Percentiles rank a stretch among this genome's conserved stretches.
phyloP scores from a whole-genome alignment of 2,888 invertebrate genomes.

The Megalurothrips usitatus region DNA sequence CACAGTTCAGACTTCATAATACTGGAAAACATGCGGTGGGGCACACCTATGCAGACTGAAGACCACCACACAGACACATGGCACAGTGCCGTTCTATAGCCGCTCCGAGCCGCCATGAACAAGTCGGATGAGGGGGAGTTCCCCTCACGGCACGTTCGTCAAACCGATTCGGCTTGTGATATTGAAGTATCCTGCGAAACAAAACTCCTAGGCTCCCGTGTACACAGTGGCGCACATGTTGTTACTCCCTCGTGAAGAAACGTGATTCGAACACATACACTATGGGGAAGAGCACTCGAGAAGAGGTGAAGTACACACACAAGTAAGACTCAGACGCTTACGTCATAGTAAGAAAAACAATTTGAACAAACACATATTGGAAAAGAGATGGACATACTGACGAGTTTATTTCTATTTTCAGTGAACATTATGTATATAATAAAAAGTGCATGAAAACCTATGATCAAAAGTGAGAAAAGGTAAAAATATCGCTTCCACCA shows the following conservation, averaged over 20 bases:
- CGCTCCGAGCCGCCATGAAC: too few species aligned
- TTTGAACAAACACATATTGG: neutral
- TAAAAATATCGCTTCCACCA: conserved; percentile 12
- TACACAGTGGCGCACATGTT: too few species aligned
- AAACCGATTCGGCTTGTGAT: too few species aligned
- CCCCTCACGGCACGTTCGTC: too few species aligned
- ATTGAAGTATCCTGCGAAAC: too few species aligned
- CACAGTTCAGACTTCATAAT: conserved; percentile 5
- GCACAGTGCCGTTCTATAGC: too few species aligned
- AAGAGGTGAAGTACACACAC: too few species aligned
- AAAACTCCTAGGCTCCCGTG: too few species aligned
- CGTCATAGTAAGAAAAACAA: neutral
- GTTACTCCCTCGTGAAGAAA: too few species aligned
- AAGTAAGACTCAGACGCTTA: conserved; percentile 4
- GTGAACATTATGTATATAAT: neutral
- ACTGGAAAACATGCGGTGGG: conserved; percentile 3
- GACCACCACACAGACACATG: neutral
- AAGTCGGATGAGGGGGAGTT: too few species aligned
- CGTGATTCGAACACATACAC: too few species aligned
- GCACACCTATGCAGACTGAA: neutral
- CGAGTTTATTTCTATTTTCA: neutral
- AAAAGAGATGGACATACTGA: neutral
- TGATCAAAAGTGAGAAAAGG: conserved; percentile 19
- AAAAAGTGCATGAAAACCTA: conserved; percentile 23
- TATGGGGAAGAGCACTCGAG: too few species aligned